Evolutionary conservation across 2,113 vertebrate species (phyloP).

Genomic region (Syngnathus scovelli): DNA sequence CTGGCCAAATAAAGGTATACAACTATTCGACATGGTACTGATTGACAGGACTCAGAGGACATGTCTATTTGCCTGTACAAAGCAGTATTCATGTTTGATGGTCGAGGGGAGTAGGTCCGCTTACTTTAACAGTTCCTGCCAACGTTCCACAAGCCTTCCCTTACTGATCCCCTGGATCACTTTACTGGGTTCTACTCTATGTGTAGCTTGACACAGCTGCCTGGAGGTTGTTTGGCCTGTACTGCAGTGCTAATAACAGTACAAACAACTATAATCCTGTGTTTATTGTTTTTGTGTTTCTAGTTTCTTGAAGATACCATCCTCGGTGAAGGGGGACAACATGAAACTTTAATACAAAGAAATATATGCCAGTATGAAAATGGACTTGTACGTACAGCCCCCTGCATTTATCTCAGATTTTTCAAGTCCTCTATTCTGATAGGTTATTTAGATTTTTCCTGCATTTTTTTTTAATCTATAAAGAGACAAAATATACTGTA

Average conservation of each 20-base stretch:
- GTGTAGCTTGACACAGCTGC: slow-evolving; percentile 52
- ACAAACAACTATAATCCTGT: slow-evolving; percentile 47
- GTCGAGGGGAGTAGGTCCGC: slow-evolving; percentile 33
- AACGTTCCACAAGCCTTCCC: slow-evolving; percentile 30
- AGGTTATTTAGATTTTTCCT: not conserved
- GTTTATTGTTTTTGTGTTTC: slow-evolving; percentile 51
- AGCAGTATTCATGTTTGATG: slow-evolving; percentile 32
- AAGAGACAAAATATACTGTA: not conserved
- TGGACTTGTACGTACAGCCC: not conserved
- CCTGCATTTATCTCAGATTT: not conserved
- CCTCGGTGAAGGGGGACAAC: slow-evolving; percentile 13
- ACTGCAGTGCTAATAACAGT: slow-evolving; percentile 24
- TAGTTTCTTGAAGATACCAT: slow-evolving; percentile 34
- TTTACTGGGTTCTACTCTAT: slow-evolving; percentile 49
- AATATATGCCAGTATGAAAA: not conserved
- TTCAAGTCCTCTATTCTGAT: not conserved
- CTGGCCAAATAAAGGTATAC: slow-evolving; percentile 7
- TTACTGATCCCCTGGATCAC: slow-evolving; percentile 37
- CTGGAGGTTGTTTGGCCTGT: slow-evolving; percentile 28
- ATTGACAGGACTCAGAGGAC: slow-evolving; percentile 19
- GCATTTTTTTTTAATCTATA: not conserved
- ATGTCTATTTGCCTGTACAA: slow-evolving; percentile 54
- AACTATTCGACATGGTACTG: slow-evolving; percentile 14
- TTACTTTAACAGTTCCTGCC: slow-evolving; percentile 53
- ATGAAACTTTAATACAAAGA: not conserved